Conservation (phyloP, 2,797 vertebrate genomes). For the Rhabdomys pumilio region DNA sequence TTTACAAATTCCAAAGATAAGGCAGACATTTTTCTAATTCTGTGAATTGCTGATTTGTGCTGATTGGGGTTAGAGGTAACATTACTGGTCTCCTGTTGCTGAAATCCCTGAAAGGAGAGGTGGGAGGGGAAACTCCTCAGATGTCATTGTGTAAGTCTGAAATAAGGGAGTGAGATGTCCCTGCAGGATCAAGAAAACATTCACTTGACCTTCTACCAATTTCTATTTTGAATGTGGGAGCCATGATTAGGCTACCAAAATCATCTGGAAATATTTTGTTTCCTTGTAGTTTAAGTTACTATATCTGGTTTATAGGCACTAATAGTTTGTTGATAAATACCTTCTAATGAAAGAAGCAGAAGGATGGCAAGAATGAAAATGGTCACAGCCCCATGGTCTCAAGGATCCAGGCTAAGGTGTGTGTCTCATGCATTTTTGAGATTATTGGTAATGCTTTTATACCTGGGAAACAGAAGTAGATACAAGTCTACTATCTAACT, state of each 20-base stretch:
- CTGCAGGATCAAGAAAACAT: not conserved
- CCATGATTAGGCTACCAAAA: constrained; percentile 15
- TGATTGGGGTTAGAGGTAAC: not conserved
- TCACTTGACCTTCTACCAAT: constrained; percentile 3
- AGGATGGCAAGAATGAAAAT: constrained; percentile 1
- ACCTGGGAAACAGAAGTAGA: constrained; percentile 53
- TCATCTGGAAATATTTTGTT: constrained; percentile 6
- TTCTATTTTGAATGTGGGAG: not conserved
- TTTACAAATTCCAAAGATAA: constrained; percentile 53
- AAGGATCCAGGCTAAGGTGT: not conserved
- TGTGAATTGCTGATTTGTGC: not conserved
- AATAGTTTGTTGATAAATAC: constrained; percentile 35
- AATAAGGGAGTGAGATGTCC: not conserved
- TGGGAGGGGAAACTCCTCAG: not conserved
- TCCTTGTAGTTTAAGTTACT: constrained; percentile 4
- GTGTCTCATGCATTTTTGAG: constrained; percentile 1
- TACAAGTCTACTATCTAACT: not conserved
- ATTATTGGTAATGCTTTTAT: not conserved
- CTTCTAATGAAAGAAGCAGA: not conserved
- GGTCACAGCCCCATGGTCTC: not conserved
- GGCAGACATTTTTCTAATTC: constrained; percentile 37
- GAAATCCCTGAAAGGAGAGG: not conserved
- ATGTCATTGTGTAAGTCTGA: constrained; percentile 23
- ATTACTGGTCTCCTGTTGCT: not conserved
- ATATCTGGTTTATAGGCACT: not conserved